Evolutionary conservation across 2,888 invertebrate species (phyloP).

Genomic region (Parelbella ahira): DNA sequence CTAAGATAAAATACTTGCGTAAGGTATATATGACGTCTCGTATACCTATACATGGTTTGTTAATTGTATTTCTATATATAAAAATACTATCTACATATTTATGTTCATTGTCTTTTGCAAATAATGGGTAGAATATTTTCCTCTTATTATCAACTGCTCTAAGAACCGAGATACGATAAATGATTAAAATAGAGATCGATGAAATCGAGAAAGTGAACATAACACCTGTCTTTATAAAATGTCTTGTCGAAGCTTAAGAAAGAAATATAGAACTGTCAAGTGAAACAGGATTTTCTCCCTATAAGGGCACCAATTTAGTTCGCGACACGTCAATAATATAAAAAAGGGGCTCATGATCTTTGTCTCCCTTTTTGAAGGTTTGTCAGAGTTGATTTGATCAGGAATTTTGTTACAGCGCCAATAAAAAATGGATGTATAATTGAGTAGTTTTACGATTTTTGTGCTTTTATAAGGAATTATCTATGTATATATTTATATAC

Average conservation of each 20-base stretch:
- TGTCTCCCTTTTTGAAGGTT: conserved; percentile 50
- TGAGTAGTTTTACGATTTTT: conserved; percentile 8
- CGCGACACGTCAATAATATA: conserved; percentile 68
- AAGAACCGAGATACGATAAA: too few relatives aligned
- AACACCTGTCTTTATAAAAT: conserved; percentile 30
- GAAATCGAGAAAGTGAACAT: too few relatives aligned
- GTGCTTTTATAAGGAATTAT: background rate
- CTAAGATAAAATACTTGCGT: too few relatives aligned
- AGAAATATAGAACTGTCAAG: conserved; percentile 54
- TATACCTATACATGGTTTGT: too few relatives aligned
- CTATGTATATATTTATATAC: too few relatives aligned
- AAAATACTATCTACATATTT: too few relatives aligned
- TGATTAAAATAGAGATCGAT: too few relatives aligned
- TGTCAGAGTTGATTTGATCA: conserved; percentile 52
- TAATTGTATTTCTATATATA: too few relatives aligned
- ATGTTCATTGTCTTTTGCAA: too few relatives aligned
- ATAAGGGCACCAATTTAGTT: conserved; percentile 65
- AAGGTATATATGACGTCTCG: too few relatives aligned
- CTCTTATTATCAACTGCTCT: too few relatives aligned
- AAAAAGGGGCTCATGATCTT: conserved; percentile 56
- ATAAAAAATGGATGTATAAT: conserved; percentile 14
- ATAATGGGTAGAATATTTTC: too few relatives aligned
- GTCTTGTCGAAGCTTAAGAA: conserved; percentile 32
- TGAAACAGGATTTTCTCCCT: conserved; percentile 59
- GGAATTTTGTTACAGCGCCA: conserved; percentile 22